phyloP scores from a whole-genome alignment of 1,140 invertebrate species.

The Drosophila orena region DNA sequence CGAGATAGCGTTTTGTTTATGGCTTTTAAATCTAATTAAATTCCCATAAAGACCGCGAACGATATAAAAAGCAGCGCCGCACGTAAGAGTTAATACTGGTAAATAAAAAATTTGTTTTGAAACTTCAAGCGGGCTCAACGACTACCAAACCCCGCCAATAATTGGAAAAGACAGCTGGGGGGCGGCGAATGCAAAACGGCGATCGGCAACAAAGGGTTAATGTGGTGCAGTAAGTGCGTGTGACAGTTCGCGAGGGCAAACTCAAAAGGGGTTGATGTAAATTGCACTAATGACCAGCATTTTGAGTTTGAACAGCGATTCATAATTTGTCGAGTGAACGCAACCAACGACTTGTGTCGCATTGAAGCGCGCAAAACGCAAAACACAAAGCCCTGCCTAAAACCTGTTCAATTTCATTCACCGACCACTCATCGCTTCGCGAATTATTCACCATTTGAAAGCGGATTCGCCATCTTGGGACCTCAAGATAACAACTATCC shows the following conservation, averaged over 20 bases:
- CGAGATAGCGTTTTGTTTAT: constrained; percentile 54
- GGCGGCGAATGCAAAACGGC: background rate
- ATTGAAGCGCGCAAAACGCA: constrained; percentile 9
- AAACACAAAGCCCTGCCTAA: constrained; percentile 10
- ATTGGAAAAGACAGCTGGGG: constrained; percentile 18
- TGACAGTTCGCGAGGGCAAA: constrained; percentile 1
- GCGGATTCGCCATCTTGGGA: background rate
- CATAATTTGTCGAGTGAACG: constrained; percentile 10
- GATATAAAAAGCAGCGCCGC: constrained; percentile 14
- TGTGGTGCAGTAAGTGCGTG: constrained; percentile 47
- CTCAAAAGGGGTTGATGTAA: background rate
- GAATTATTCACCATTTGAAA: constrained; percentile 8
- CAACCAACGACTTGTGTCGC: constrained; percentile 13
- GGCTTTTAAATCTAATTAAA: constrained; percentile 78
- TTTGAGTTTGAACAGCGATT: constrained; percentile 48
- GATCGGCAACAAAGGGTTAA: constrained; percentile 53
- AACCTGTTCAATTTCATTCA: constrained; percentile 30
- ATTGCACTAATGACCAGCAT: constrained; percentile 77
- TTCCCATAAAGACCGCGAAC: constrained; percentile 50
- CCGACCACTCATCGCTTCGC: constrained; percentile 11
- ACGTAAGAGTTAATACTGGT: constrained; percentile 27
- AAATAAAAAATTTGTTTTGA: constrained; percentile 48
- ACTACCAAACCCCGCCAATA: constrained; percentile 12
- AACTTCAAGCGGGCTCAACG: constrained; percentile 45
- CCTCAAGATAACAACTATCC: background rate